A percentile compares a stretch with the other conserved stretches of the same genome.
Evolutionary conservation across 2,113 vertebrate species (phyloP).

Genomic region (Budorcas taxicolor): DNA sequence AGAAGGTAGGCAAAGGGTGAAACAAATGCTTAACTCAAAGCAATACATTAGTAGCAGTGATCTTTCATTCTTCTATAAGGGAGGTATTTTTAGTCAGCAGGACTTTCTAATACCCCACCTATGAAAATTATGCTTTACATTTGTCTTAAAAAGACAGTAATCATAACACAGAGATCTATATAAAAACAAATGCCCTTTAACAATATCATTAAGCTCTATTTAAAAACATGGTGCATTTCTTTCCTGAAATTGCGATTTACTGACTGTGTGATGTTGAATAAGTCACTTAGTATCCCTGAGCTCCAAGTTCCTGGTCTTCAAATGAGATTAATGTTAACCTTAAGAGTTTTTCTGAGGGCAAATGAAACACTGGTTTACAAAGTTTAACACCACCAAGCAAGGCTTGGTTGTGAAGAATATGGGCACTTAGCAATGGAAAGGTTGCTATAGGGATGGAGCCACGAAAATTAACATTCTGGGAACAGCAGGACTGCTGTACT

Average conservation of each 20-base stretch:
- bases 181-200: not conserved
- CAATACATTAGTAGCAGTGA: not conserved
- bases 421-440: constrained; percentile 8
- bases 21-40: not conserved
- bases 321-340: constrained; percentile 14
- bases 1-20: not conserved
- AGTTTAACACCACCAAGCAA: not conserved
- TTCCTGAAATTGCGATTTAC: not conserved
- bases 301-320: not conserved
- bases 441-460: constrained; percentile 41
- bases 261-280: constrained; percentile 3
- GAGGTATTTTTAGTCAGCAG: not conserved
- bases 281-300: not conserved
- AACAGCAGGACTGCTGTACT: constrained; percentile 47
- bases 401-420: not conserved
- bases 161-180: not conserved
- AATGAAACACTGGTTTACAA: not conserved
- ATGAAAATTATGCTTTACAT: not conserved
- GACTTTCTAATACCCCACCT: not conserved
- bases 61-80: not conserved
- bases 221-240: constrained; percentile 23
- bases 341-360: constrained; percentile 22
- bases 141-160: not conserved
- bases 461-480: constrained; percentile 51
- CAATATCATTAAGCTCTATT: not conserved